Base-by-base conservation (phyloP, 2,888 invertebrate genomes). In the Leptinotarsa peninsularis region DNA sequence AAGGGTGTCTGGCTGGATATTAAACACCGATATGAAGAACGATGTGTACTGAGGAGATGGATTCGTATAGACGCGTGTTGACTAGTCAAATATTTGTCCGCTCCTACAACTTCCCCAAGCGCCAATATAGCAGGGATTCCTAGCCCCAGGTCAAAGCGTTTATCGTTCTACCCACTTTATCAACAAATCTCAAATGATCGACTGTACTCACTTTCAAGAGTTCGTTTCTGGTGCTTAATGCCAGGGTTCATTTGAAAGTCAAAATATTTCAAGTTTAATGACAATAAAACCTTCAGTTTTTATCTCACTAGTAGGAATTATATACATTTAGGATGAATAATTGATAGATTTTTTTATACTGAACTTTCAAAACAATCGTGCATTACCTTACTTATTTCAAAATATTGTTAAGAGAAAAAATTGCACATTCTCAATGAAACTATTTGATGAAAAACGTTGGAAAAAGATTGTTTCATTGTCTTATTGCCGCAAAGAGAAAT, bases 21-120 rank as follows among this genome's bases (percentile, higher is more conserved):
- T 82, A 81, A 81, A 81, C 82, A 81, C 79, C 80, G 79, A 80
- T 88, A 88, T 88, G 87, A 87, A 83, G 87, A 84, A 85, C 81
- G 76, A 76, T 88, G 87, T 88, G 87, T 87, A 87, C 87, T 85
- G 79, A 81, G 81, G 84, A 86, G 87, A 88, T 87, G 79, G 79
- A 79, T 86, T 85, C 86, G 84, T 83, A 83, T 84, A 79, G 82
- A 85, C 85, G 85, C 86, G 84, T 88, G 87, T 88, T 87, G 87
- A 87, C 88, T 87, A 81, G 82, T 85, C 88, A 87, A 88, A 87
- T 88, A 87, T 88, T 88, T 88, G 85, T 82, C 76, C 80, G 83
- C 83, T 81, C 82, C 82, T 82, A 84, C 83, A 81, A 82, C 82
- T 82, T 78, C 79, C 74, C 76, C 78, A 81, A 84, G 85, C 85